These are phyloP conservation scores for Meganola albula DNA, from an alignment of 2,888 invertebrate species.

Conservation along the genomic window DNA sequence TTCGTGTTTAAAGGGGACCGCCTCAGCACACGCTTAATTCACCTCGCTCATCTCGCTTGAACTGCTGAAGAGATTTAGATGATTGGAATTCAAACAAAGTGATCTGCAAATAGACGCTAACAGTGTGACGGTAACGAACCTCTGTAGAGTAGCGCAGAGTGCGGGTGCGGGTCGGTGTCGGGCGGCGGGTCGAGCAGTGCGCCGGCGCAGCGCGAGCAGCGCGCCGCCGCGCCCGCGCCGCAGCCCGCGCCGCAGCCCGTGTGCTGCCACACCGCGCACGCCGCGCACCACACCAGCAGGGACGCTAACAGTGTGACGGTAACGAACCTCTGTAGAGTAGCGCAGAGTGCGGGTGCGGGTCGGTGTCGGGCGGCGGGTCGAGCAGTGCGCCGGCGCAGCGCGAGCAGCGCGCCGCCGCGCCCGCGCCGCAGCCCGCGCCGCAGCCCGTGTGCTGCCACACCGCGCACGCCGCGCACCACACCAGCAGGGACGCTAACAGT, in stretches of 20 bases:
- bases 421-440: neutral
- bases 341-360: neutral
- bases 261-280: conserved; percentile 53
- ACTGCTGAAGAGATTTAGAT: too few relatives aligned
- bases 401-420: neutral
- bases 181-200: neutral
- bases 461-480: conserved; percentile 52
- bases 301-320: conserved; percentile 50
- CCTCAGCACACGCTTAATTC: too few relatives aligned
- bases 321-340: conserved; percentile 5
- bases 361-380: conserved; percentile 1
- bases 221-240: neutral
- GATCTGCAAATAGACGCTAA: too few relatives aligned
- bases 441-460: conserved; percentile 34
- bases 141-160: conserved; percentile 2
- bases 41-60: too few relatives aligned
- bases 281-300: conserved; percentile 55
- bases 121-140: too few relatives aligned
- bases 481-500: conserved; percentile 62
- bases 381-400: conserved; percentile 1
- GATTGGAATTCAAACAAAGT: too few relatives aligned
- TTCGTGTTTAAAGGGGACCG: too few relatives aligned
- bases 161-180: conserved; percentile 1
- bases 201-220: neutral
- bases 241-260: neutral